A percentile compares a stretch with the other conserved stretches of the same genome.
phyloP scores from a whole-genome alignment of 2,113 vertebrate genomes.

The Dasyornis broadbenti region DNA sequence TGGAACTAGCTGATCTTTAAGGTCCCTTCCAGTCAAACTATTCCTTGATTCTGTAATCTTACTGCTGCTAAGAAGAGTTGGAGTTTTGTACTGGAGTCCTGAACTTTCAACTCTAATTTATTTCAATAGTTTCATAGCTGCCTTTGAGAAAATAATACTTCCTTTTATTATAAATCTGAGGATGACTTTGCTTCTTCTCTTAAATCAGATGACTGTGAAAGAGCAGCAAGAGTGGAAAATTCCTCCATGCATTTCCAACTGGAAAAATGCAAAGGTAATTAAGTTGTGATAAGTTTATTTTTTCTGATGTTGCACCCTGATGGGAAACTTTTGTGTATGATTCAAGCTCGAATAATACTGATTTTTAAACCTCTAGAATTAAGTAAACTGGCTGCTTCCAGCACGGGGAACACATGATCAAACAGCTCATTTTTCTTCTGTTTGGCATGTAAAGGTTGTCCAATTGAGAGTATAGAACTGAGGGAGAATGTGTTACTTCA shows the following conservation, averaged over 20 bases:
- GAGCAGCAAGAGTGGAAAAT: conserved; percentile 99
- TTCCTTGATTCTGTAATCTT: not conserved
- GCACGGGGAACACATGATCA: not conserved
- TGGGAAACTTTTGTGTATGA: not conserved
- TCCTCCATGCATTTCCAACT: conserved; percentile 98
- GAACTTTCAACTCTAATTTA: not conserved
- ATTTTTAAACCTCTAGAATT: not conserved
- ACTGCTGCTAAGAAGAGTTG: not conserved
- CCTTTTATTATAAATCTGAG: not conserved
- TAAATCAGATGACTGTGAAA: conserved; percentile 94
- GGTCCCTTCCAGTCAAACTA: not conserved
- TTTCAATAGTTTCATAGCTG: not conserved
- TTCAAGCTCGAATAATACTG: not conserved
- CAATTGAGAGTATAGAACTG: not conserved
- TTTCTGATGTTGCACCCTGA: not conserved
- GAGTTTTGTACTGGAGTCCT: not conserved
- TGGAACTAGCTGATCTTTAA: not conserved
- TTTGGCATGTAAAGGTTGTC: not conserved
- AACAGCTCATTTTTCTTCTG: not conserved
- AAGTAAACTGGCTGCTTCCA: conserved; percentile 6
- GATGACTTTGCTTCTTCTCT: not conserved
- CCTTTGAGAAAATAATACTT: not conserved
- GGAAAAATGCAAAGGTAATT: conserved; percentile 98
- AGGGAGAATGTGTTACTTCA: not conserved
- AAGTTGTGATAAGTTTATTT: conserved; percentile 9